Percentiles rank a stretch among this genome's conserved stretches.
Evolutionary conservation across 2,797 vertebrate genomes (phyloP).

Genomic region (Salarias fasciatus): DNA sequence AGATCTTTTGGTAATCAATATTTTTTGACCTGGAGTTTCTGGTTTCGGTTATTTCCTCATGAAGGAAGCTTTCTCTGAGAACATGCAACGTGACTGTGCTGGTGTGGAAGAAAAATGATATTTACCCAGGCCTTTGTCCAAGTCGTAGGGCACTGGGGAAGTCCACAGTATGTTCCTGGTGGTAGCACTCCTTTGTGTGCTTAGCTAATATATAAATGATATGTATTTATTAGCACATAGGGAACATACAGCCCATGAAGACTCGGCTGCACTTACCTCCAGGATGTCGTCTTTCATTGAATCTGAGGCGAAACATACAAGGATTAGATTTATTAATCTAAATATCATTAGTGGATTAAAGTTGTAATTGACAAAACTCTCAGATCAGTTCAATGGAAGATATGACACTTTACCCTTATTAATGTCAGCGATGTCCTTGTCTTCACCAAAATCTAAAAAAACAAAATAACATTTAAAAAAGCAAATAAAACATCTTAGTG

Average conservation of each 20-base stretch:
- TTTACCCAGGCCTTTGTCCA: constrained; percentile 53
- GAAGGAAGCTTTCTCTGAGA: too few relatives aligned
- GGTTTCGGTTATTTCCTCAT: not conserved
- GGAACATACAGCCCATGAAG: not conserved
- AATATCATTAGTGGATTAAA: too few relatives aligned
- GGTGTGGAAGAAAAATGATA: accelerated
- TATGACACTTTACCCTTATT: constrained; percentile 56
- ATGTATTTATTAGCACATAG: not conserved
- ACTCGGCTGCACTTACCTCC: constrained; percentile 23
- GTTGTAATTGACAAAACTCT: too few relatives aligned
- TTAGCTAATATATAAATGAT: not conserved
- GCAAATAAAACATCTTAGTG: too few relatives aligned
- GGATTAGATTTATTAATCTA: too few relatives aligned
- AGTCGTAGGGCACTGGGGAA: constrained; percentile 45
- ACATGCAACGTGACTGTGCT: not conserved
- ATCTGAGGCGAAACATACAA: constrained; percentile 1
- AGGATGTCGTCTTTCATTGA: constrained; percentile 46
- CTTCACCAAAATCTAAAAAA: constrained; percentile 40
- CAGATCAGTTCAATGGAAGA: not conserved
- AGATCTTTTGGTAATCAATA: not conserved
- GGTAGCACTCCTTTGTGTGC: constrained; percentile 16
- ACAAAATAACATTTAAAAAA: not conserved
- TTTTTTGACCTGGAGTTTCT: not conserved
- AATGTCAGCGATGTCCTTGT: constrained; percentile 7
- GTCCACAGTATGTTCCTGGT: constrained; percentile 16